Evolutionary conservation across 2,113 vertebrate genomes (phyloP).

Genomic region (Syngnathus typhle): DNA sequence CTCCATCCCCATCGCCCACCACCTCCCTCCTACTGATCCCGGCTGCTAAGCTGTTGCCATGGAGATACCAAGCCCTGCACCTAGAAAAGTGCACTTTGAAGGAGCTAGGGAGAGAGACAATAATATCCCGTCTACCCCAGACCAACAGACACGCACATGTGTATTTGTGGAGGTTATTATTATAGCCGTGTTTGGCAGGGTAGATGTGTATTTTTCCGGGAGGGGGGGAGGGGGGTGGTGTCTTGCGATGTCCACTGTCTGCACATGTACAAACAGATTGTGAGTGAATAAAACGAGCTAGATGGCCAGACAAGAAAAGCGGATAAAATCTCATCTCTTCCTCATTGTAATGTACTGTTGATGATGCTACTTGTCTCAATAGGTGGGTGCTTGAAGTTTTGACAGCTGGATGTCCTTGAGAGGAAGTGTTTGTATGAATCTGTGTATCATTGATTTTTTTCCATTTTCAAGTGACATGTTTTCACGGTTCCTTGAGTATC

Average conservation of each 20-base stretch:
- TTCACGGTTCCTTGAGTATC: too few relatives aligned
- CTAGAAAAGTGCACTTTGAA: conserved; percentile 73
- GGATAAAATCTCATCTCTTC: neutral
- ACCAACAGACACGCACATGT: conserved; percentile 39
- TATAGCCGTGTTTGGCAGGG: conserved; percentile 39
- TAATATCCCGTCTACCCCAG: conserved; percentile 60
- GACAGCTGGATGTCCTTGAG: neutral
- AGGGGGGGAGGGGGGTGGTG: conserved; percentile 29
- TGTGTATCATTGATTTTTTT: neutral
- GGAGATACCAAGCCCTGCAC: conserved; percentile 76
- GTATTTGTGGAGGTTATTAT: conserved; percentile 56
- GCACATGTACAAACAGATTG: conserved; percentile 62
- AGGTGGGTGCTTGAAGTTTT: conserved; percentile 1
- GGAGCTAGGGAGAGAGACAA: conserved; percentile 55
- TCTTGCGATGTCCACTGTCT: conserved; percentile 52
- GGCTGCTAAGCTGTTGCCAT: conserved; percentile 69
- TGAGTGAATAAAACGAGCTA: conserved; percentile 40
- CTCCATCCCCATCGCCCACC: conserved; percentile 26
- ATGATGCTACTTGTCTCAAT: conserved; percentile 19
- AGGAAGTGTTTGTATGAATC: neutral
- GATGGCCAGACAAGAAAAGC: conserved; percentile 39
- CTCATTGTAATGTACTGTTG: neutral
- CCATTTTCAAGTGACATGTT: neutral
- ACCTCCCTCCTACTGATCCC: conserved; percentile 37
- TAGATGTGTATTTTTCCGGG: conserved; percentile 20